phyloP scores from a whole-genome alignment of 2,113 vertebrate genomes.

The Rattus norvegicus region DNA sequence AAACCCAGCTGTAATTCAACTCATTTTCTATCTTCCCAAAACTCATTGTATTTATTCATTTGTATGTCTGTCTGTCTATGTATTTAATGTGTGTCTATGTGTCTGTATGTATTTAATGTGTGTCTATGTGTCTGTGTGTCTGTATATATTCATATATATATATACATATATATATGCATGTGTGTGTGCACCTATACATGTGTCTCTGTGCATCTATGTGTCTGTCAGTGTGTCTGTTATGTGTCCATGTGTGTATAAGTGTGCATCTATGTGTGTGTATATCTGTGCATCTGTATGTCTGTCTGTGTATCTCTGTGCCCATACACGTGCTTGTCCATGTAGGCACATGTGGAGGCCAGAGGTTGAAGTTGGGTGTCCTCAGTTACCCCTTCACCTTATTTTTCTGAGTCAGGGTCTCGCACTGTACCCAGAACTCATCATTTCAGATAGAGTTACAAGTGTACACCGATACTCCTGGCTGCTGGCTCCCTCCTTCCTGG shows the following conservation, averaged over 20 bases:
- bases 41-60: not conserved
- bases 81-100: not conserved
- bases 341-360: not conserved
- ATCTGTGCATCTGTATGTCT: not conserved
- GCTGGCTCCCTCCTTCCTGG: not conserved
- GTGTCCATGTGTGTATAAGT: too few relatives aligned
- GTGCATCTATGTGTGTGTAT: accelerated
- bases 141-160: accelerated
- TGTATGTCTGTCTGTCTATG: not conserved
- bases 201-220: not conserved
- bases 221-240: not conserved
- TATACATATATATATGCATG: accelerated
- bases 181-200: not conserved
- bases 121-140: not conserved
- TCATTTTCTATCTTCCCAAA: not conserved
- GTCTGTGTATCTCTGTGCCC: not conserved
- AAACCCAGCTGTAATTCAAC: not conserved
- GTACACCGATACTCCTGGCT: too few relatives aligned
- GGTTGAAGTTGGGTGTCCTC: not conserved
- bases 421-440: not conserved
- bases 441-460: not conserved
- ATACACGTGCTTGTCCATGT: not conserved
- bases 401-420: not conserved
- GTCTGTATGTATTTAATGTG: not conserved
- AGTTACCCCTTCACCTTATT: not conserved